These are phyloP conservation scores for Holothuria scabra DNA, from an alignment of 53 echinoderm and acorn worm genomes.

Conservation along the genomic window DNA sequence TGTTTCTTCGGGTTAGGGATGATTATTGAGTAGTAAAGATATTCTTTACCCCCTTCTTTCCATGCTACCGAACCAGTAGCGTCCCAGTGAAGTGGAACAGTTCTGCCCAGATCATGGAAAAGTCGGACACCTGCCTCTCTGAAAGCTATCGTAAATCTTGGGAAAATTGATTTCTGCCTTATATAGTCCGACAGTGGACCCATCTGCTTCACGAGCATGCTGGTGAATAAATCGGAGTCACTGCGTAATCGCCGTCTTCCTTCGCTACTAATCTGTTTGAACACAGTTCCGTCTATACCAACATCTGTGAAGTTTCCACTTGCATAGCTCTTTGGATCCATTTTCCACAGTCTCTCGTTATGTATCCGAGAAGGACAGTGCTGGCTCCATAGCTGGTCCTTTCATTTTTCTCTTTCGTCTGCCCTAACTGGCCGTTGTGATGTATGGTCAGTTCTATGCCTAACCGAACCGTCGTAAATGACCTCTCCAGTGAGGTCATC, in stretches of 20 bases:
- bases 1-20: constrained; percentile 2
- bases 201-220: not conserved
- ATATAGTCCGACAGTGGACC: not conserved
- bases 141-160: not conserved
- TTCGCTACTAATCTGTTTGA: not conserved
- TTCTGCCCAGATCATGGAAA: constrained; percentile 3
- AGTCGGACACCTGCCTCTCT: constrained; percentile 13
- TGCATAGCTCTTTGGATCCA: not conserved
- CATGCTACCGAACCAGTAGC: constrained; percentile 23
- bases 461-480: not conserved
- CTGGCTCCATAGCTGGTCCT: not conserved
- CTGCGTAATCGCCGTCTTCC: not conserved
- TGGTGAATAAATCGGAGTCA: not conserved
- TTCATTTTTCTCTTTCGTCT: not conserved
- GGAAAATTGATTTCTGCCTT: not conserved
- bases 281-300: not conserved
- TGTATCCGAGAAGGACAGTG: constrained; percentile 7
- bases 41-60: constrained; percentile 11
- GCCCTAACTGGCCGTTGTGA: constrained; percentile 15
- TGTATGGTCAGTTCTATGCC: not conserved
- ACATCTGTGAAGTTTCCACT: not conserved
- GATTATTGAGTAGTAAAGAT: constrained; percentile 20
- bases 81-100: constrained; percentile 24
- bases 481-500: not conserved
- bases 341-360: not conserved